phyloP scores from a whole-genome alignment of 2,888 invertebrate genomes.

The Hypena proboscidalis region DNA sequence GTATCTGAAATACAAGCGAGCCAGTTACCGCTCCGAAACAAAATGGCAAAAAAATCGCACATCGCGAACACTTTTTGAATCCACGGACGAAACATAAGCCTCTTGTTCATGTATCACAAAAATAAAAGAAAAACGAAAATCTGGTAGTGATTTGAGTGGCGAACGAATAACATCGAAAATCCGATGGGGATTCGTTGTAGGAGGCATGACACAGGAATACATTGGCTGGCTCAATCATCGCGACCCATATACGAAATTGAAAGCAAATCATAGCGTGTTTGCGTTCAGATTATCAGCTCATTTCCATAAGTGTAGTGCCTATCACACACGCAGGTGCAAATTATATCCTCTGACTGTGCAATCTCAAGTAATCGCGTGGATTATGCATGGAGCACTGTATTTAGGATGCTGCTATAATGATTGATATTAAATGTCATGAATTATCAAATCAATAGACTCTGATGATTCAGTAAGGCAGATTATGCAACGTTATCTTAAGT shows the following conservation, averaged over 20 bases:
- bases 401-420: constrained; percentile 28
- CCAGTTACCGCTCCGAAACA: no score
- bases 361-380: constrained; percentile 29
- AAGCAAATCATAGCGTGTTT: constrained; percentile 58
- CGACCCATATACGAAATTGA: constrained; percentile 53
- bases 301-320: constrained; percentile 57
- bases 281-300: constrained; percentile 59
- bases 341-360: constrained; percentile 42
- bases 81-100: background rate
- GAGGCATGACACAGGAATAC: constrained; percentile 22
- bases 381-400: constrained; percentile 35
- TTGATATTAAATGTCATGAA: no score
- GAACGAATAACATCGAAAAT: constrained; percentile 50
- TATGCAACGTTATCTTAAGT: no score
- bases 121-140: constrained; percentile 16
- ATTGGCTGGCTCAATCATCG: constrained; percentile 44
- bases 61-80: no score
- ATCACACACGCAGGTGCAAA: constrained; percentile 48
- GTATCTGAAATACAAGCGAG: no score
- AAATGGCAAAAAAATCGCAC: no score
- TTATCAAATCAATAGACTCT: no score
- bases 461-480: no score
- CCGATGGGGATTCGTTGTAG: constrained; percentile 20
- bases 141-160: constrained; percentile 26
- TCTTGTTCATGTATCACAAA: constrained; percentile 9